Evolutionary conservation across 2,113 vertebrate species (phyloP).

Genomic region (Scophthalmus maximus): DNA sequence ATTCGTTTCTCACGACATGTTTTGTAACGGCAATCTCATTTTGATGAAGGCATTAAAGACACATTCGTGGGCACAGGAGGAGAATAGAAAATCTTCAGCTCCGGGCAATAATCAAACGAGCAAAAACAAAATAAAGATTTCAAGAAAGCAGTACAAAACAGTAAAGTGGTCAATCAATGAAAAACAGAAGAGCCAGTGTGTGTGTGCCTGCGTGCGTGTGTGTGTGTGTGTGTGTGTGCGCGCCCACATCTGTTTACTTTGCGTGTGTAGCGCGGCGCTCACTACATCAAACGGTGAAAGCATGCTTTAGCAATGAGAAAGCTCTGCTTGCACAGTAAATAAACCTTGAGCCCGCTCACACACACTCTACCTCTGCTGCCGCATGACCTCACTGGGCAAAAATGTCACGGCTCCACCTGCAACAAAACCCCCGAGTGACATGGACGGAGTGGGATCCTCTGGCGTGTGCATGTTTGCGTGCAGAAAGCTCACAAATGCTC

Average conservation of each 20-base stretch:
- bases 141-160: slow-evolving; percentile 3
- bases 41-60: not conserved
- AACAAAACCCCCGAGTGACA: slow-evolving; percentile 36
- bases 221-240: not conserved
- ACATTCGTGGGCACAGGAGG: not conserved
- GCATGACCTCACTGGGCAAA: slow-evolving; percentile 42
- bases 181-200: not conserved
- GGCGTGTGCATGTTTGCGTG: slow-evolving; percentile 8
- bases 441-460: slow-evolving; percentile 9
- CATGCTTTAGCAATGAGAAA: slow-evolving; percentile 27
- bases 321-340: slow-evolving; percentile 53
- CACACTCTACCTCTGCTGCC: slow-evolving; percentile 3
- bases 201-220: not conserved
- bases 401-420: slow-evolving; percentile 9
- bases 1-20: slow-evolving; percentile 1
- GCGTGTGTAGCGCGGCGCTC: not conserved
- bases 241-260: slow-evolving; percentile 25
- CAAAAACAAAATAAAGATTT: no score
- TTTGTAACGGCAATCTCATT: not conserved
- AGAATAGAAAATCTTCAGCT: not conserved
- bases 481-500: slow-evolving; percentile 1
- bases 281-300: slow-evolving; percentile 33
- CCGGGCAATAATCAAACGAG: not conserved
- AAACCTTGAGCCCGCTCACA: slow-evolving; percentile 27
- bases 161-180: not conserved